Conservation (phyloP, 2,113 vertebrate genomes). For the Podarcis raffonei region DNA sequence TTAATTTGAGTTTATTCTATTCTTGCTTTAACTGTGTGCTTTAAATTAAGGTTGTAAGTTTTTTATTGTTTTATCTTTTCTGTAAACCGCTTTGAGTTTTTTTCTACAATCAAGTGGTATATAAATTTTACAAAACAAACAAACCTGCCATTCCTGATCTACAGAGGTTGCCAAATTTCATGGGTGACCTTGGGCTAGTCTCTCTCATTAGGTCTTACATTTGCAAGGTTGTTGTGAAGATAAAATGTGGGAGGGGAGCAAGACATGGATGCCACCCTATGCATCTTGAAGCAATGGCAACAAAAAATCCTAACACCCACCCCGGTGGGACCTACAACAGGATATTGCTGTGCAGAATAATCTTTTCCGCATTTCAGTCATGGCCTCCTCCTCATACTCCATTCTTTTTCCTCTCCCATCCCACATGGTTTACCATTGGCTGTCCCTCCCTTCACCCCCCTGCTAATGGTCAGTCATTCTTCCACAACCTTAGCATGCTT, state of each 20-base stretch:
- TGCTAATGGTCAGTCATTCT: too few species aligned
- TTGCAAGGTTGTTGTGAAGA: neutral
- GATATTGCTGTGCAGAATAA: neutral
- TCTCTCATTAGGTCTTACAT: neutral
- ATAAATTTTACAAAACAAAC: neutral
- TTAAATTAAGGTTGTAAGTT: too few species aligned
- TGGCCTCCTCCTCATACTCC: neutral
- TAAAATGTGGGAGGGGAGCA: neutral
- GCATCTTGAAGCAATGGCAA: neutral
- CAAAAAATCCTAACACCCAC: neutral
- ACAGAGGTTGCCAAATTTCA: neutral
- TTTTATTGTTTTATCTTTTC: neutral
- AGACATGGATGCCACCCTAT: neutral
- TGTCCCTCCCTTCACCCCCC: too few species aligned
- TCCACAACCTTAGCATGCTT: neutral
- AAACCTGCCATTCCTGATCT: neutral
- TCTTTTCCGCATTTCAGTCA: neutral
- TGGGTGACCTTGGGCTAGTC: neutral
- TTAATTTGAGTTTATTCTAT: too few species aligned
- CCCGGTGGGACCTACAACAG: neutral
- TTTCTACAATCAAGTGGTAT: neutral
- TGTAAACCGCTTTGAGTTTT: neutral
- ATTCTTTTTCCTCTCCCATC: neutral
- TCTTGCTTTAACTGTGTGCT: too few species aligned
- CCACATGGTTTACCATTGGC: too few species aligned